Evolutionary conservation across 2,888 invertebrate species (phyloP).

Genomic region (Erebia epiphron): DNA sequence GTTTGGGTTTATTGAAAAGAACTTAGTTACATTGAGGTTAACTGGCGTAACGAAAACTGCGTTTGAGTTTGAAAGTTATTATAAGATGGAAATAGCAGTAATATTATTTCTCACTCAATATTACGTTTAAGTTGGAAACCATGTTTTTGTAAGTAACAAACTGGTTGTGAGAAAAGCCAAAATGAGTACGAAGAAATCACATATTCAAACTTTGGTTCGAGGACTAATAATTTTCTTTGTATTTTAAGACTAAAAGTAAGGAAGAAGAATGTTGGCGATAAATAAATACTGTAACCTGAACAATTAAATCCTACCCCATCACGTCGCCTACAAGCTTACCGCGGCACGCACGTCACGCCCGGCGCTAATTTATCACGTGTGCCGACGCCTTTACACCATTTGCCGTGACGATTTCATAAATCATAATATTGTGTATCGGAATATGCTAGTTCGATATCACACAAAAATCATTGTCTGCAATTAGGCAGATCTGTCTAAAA

Average conservation of each 20-base stretch:
- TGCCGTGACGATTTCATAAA: slow-evolving; percentile 58
- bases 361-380: slow-evolving; percentile 53
- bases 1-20: slow-evolving; percentile 76
- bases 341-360: slow-evolving; percentile 58
- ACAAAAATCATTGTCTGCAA: not conserved
- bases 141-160: slow-evolving; percentile 21
- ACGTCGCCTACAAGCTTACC: slow-evolving; percentile 56
- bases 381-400: slow-evolving; percentile 70
- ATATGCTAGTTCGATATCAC: not conserved
- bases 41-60: slow-evolving; percentile 44
- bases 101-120: slow-evolving; percentile 27
- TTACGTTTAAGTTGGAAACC: slow-evolving; percentile 18
- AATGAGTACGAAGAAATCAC: slow-evolving; percentile 10
- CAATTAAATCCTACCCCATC: slow-evolving; percentile 44
- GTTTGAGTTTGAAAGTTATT: slow-evolving; percentile 58
- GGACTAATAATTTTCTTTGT: not conserved
- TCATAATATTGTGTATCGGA: too few species aligned
- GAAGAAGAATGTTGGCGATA: slow-evolving; percentile 10
- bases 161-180: slow-evolving; percentile 4
- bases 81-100: slow-evolving; percentile 49
- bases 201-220: not conserved
- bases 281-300: slow-evolving; percentile 31
- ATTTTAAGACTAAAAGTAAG: not conserved
- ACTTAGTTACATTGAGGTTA: slow-evolving; percentile 56
- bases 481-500: too few species aligned